phyloP scores from a whole-genome alignment of 2,113 vertebrate species.

The Calyptomena viridis region DNA sequence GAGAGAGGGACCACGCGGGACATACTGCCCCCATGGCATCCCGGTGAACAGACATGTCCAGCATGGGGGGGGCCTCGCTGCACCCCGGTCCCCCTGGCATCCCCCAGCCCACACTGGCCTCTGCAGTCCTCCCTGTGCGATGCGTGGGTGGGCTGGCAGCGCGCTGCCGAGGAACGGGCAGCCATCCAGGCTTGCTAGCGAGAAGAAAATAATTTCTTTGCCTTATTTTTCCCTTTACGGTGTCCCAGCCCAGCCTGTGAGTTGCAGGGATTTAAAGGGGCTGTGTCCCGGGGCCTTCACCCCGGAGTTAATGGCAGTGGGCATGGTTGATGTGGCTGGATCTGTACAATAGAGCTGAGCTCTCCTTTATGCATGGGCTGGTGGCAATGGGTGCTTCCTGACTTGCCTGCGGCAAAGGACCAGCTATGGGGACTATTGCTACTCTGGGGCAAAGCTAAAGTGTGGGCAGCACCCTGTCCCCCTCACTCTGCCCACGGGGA shows the following conservation, averaged over 20 bases:
- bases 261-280: slow-evolving; percentile 35
- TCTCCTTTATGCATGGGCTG: not conserved
- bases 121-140: not conserved
- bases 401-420: not conserved
- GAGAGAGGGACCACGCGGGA: accelerated
- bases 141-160: slow-evolving; percentile 59
- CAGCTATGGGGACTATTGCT: not conserved
- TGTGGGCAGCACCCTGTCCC: not conserved
- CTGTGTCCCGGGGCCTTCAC: not conserved
- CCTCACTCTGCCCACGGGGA: not conserved
- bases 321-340: not conserved
- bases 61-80: not conserved
- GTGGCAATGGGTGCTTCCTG: not conserved
- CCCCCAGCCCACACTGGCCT: slow-evolving; percentile 9
- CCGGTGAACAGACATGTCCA: not conserved
- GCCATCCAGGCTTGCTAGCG: slow-evolving; percentile 36
- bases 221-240: slow-evolving; percentile 29
- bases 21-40: accelerated
- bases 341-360: accelerated
- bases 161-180: slow-evolving; percentile 28
- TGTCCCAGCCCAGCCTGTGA: not conserved
- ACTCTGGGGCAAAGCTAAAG: not conserved
- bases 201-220: slow-evolving; percentile 59
- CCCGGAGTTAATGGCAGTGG: accelerated
- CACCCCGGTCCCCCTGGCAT: not conserved